Conservation (phyloP, 2,797 vertebrate species). For the Ptychobarbus kaznakovi region DNA sequence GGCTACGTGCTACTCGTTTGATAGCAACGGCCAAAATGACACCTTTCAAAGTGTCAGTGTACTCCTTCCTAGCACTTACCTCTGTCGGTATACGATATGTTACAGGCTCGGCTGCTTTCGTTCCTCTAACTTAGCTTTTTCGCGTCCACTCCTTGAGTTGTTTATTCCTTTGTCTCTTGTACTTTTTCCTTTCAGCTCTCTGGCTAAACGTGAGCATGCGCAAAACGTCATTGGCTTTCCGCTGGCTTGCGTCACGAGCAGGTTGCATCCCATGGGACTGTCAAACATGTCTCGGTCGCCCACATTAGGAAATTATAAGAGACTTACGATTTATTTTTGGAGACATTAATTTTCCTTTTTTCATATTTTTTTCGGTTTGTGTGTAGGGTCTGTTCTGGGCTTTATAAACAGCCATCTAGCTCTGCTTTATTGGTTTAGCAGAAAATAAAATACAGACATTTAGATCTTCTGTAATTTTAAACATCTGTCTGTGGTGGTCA, state of each 20-base stretch:
- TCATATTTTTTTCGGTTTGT: not conserved
- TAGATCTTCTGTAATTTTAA: constrained; percentile 1
- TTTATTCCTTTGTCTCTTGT: constrained; percentile 78
- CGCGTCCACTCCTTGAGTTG: constrained; percentile 50
- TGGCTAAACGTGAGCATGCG: constrained; percentile 76
- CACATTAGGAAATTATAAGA: not conserved
- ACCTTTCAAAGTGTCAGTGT: not conserved
- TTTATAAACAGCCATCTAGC: not conserved
- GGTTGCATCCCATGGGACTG: constrained; percentile 59
- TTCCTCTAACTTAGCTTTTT: constrained; percentile 25
- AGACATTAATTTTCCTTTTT: not conserved
- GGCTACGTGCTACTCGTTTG: constrained; percentile 57
- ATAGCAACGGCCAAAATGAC: constrained; percentile 29
- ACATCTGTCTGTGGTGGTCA: not conserved
- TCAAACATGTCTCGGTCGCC: constrained; percentile 45
- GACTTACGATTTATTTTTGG: not conserved
- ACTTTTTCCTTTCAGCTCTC: constrained; percentile 73
- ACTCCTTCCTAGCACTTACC: constrained; percentile 28
- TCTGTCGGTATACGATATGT: not conserved
- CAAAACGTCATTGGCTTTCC: constrained; percentile 70
- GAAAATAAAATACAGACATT: constrained; percentile 8
- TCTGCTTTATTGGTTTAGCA: not conserved
- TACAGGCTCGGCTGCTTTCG: constrained; percentile 28
- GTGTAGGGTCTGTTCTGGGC: not conserved
- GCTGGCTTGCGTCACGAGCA: constrained; percentile 72